These are phyloP conservation scores for Xestia xanthographa DNA, from an alignment of 2,888 invertebrate genomes.

Conservation along the genomic window DNA sequence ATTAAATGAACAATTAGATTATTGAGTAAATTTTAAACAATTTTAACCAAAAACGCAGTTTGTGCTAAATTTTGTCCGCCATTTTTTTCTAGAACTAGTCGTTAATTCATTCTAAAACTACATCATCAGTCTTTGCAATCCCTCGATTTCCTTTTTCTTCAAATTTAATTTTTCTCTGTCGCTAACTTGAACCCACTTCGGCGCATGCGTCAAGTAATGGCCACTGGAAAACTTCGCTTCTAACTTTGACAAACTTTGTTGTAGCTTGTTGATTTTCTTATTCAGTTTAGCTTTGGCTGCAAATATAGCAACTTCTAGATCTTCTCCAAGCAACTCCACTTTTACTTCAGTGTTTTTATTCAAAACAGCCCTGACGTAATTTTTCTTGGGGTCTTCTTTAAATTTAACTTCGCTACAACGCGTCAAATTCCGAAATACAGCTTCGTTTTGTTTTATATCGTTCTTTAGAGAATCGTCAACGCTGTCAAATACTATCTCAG, in stretches of 20 bases:
- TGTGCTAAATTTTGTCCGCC: not conserved
- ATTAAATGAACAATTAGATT: slow-evolving; percentile 1
- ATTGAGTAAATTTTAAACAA: not conserved
- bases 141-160: slow-evolving; percentile 80
- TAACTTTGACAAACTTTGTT: slow-evolving; percentile 76
- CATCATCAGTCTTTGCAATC: slow-evolving; percentile 82
- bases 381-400: slow-evolving; percentile 65
- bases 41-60: not conserved
- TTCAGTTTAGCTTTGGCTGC: slow-evolving; percentile 77
- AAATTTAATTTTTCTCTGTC: slow-evolving; percentile 78
- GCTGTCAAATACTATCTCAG: slow-evolving; percentile 76
- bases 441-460: slow-evolving; percentile 79
- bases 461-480: slow-evolving; percentile 70
- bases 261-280: slow-evolving; percentile 78
- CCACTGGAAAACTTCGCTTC: slow-evolving; percentile 76
- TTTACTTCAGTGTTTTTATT: slow-evolving; percentile 78
- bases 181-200: slow-evolving; percentile 72
- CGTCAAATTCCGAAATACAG: slow-evolving; percentile 77
- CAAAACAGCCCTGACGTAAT: slow-evolving; percentile 75
- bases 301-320: slow-evolving; percentile 73
- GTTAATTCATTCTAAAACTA: slow-evolving; percentile 44
- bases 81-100: slow-evolving; percentile 12
- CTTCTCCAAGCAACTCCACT: slow-evolving; percentile 78
- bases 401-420: slow-evolving; percentile 73
- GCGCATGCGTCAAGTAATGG: slow-evolving; percentile 71